These are phyloP conservation scores for Drosophila nebulosa DNA, from an alignment of 1,140 invertebrate species.

Conservation along the genomic window DNA sequence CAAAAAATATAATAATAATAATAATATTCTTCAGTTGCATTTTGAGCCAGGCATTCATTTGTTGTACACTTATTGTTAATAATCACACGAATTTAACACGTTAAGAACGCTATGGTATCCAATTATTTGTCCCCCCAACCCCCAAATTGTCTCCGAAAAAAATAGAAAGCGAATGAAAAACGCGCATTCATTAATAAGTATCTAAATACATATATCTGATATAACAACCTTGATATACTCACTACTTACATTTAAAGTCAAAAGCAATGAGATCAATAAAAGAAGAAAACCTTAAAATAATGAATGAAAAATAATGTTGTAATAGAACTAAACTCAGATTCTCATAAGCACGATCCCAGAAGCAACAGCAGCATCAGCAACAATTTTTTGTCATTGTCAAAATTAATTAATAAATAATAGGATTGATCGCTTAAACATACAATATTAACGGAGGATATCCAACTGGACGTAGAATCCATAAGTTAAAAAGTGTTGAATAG, in stretches of 20 bases:
- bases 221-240: constrained; percentile 30
- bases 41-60: constrained; percentile 37
- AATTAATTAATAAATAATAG: background rate
- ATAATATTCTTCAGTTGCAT: constrained; percentile 9
- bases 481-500: constrained; percentile 76
- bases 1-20: background rate
- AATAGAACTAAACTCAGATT: background rate
- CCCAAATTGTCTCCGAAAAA: constrained; percentile 7
- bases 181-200: constrained; percentile 1
- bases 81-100: constrained; percentile 72
- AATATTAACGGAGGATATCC: background rate
- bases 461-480: background rate
- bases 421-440: background rate
- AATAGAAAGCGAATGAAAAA: background rate
- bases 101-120: constrained; percentile 44
- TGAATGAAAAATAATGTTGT: background rate
- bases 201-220: constrained; percentile 6
- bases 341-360: background rate
- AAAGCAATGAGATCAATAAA: constrained; percentile 1
- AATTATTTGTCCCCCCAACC: constrained; percentile 26
- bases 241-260: constrained; percentile 25
- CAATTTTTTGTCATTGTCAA: background rate
- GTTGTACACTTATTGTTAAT: constrained; percentile 31
- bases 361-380: background rate
- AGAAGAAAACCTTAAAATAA: constrained; percentile 11